A percentile compares a stretch with the other conserved stretches of the same genome.
These are phyloP conservation scores for Leucophenga varia DNA, from an alignment of 1,140 invertebrate genomes.

Conservation along the genomic window DNA sequence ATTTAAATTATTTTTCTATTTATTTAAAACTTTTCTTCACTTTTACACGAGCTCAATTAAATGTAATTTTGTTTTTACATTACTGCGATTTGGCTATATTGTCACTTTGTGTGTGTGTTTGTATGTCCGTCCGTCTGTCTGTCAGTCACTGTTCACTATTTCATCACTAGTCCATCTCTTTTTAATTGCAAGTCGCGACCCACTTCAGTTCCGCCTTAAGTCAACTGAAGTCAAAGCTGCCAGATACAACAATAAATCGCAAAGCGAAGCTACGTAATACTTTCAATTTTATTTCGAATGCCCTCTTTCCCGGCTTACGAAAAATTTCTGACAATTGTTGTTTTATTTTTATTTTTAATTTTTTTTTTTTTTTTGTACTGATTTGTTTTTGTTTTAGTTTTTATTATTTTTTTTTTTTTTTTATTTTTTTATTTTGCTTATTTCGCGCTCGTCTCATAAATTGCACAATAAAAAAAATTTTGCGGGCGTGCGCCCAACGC, in stretches of 20 bases:
- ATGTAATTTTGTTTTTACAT: no score
- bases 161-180: slow-evolving; percentile 26
- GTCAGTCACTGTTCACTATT: slow-evolving; percentile 8
- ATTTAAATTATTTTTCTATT: no score
- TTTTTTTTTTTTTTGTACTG: slow-evolving; percentile 10
- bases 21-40: no score
- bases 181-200: slow-evolving; percentile 44
- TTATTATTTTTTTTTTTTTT: slow-evolving; percentile 23
- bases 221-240: slow-evolving; percentile 21
- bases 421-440: slow-evolving; percentile 25
- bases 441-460: no score
- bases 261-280: slow-evolving; percentile 41
- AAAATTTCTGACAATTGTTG: no score
- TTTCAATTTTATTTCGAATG: slow-evolving; percentile 47
- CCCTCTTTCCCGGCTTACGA: slow-evolving; percentile 36
- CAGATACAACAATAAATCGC: slow-evolving; percentile 22
- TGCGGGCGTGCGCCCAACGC: no score
- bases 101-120: no score
- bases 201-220: slow-evolving; percentile 22
- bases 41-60: no score
- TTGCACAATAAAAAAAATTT: no score
- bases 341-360: no score
- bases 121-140: background rate
- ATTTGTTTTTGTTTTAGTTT: slow-evolving; percentile 9
- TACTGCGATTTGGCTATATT: no score